A percentile compares a stretch with the other conserved stretches of the same genome.
These are phyloP conservation scores for Rousettus madagascariensis DNA, from an alignment of 2,797 vertebrate species.

Conservation along the genomic window DNA sequence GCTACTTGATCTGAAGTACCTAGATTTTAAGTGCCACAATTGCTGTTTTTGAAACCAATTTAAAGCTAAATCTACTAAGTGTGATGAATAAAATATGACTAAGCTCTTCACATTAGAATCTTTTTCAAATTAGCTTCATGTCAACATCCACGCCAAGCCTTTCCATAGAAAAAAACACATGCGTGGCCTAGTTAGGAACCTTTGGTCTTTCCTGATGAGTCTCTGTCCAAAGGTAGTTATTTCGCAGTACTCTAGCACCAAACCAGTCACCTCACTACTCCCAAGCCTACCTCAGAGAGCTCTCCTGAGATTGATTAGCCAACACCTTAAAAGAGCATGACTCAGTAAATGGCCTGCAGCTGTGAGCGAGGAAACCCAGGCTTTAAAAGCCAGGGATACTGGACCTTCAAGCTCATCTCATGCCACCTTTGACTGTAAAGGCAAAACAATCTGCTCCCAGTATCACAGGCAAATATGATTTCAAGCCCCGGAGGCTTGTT, in stretches of 20 bases:
- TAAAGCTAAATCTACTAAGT: not conserved
- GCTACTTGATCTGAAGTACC: not conserved
- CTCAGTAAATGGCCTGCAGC: not conserved
- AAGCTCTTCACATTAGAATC: not conserved
- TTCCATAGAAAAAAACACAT: not conserved
- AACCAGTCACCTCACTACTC: not conserved
- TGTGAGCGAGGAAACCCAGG: not conserved
- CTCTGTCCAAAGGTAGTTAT: not conserved
- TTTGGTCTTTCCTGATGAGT: not conserved
- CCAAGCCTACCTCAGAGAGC: not conserved
- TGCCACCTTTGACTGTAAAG: not conserved
- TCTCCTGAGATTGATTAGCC: not conserved
- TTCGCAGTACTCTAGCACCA: not conserved
- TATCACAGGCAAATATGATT: not conserved
- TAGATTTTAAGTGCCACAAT: not conserved
- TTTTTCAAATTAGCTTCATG: not conserved
- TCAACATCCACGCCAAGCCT: not conserved
- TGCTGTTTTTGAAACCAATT: slow-evolving; percentile 9
- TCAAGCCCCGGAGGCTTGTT: not conserved
- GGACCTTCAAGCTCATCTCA: not conserved
- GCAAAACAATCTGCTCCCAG: not conserved
- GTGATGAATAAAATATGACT: not conserved
- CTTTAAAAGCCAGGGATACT: not conserved
- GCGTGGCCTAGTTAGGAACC: not conserved
- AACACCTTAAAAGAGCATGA: not conserved